Base-by-base conservation (phyloP, 2,888 invertebrate genomes). In the Myopa testacea region DNA sequence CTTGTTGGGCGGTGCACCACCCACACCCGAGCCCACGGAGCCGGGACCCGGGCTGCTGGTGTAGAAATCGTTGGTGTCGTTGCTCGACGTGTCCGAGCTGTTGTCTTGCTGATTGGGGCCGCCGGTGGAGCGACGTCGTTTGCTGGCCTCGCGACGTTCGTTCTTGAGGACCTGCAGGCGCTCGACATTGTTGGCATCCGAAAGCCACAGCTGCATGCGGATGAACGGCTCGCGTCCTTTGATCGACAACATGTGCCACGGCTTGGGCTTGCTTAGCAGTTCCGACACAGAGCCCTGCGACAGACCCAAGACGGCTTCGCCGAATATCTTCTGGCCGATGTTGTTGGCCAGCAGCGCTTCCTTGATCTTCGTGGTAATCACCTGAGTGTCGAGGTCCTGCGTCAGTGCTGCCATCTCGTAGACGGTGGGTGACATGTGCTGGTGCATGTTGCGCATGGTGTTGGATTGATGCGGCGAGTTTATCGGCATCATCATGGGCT, bases 231-330 rank as follows among this genome's bases (percentile, higher is more conserved):
- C 99, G 50, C 98, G 92, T 0, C 99, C 99, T 89, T 98, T 98
- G 88, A 98, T 97, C 87, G 98, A 98, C 76, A 99, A 92, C 98
- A 98, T 98, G 88, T 98, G 98, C 98, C 99, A 99, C 0, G 98
- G 98, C 86, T 99, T 99, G 5, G 99, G 99, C 89, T 98, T 98
- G 80, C 98, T 98, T 8, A 99, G 92, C 80, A 99, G 91, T 89
- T 99, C 99, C 85, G 98, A 98, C 14, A 98, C 98, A 3, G 98
- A 97, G 14, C 97, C 98, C 90, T 99, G 98, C 0, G 98, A 98
- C 45, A 99, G 91, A 0, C 98, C 98, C 16, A 99, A 91, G 4
- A 99, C 98, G 0, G 97, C 98, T 90, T 99, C 99, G 12, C 99
- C 99, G 86, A 99, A 99, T 81, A 97, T 96, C 92, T 98, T 98